phyloP scores from a whole-genome alignment of 2,113 vertebrate species.

The Odontophorus gujanensis region DNA sequence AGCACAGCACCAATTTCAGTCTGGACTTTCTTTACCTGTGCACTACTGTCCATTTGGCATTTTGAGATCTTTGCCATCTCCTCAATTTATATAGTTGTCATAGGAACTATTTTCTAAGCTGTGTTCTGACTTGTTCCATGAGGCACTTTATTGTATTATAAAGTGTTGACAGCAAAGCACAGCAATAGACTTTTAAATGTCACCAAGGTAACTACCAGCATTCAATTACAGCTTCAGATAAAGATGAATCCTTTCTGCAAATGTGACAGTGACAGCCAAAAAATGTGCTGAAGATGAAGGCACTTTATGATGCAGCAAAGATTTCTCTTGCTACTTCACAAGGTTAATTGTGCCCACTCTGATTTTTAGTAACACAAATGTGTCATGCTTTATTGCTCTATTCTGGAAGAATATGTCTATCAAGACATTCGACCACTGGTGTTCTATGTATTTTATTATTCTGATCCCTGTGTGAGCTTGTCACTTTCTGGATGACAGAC shows the following conservation, averaged over 20 bases:
- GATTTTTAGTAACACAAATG: neutral
- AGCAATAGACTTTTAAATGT: constrained; percentile 69
- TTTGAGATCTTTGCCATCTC: constrained; percentile 41
- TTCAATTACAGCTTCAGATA: constrained; percentile 73
- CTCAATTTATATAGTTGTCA: constrained; percentile 73
- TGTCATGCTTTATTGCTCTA: neutral
- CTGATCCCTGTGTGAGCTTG: neutral
- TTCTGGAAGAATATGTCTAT: neutral
- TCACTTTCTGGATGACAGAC: neutral
- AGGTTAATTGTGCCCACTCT: constrained; percentile 11
- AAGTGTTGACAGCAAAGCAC: constrained; percentile 71
- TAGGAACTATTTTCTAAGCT: constrained; percentile 77
- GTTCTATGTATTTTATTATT: neutral
- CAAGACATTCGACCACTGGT: neutral
- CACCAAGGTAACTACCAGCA: constrained; percentile 76
- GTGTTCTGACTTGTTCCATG: constrained; percentile 72
- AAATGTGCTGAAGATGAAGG: constrained; percentile 11
- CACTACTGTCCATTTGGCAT: constrained; percentile 36
- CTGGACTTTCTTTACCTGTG: neutral
- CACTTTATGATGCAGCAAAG: neutral
- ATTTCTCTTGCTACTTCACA: constrained; percentile 19
- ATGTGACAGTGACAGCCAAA: constrained; percentile 53
- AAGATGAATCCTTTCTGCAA: constrained; percentile 71
- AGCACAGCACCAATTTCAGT: neutral
- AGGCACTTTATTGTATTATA: constrained; percentile 67